Percentiles rank a stretch among this genome's conserved stretches.
Evolutionary conservation across 2,888 invertebrate genomes (phyloP).

Genomic region (Melanophora roralis): DNA sequence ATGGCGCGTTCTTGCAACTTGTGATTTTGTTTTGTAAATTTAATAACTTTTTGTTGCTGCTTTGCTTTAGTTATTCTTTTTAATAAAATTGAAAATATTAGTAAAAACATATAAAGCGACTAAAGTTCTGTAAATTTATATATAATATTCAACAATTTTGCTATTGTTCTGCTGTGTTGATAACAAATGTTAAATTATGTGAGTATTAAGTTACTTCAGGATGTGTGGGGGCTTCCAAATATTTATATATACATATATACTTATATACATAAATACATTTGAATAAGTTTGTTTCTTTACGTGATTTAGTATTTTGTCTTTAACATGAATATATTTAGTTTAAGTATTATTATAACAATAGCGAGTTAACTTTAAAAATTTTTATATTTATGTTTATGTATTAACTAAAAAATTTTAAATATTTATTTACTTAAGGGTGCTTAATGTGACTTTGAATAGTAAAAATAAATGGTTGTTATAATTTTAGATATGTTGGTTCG

Average conservation of each 20-base stretch:
- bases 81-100: background rate
- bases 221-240: background rate
- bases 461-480: conserved; percentile 3
- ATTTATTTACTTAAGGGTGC: background rate
- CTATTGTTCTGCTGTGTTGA: background rate
- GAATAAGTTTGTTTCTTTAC: too few species aligned
- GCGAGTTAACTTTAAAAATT: too few species aligned
- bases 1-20: conserved; percentile 51
- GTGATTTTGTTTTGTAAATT: background rate
- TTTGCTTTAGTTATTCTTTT: background rate
- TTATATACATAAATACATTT: background rate
- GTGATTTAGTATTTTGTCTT: too few species aligned
- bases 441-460: background rate
- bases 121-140: too few species aligned
- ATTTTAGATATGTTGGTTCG: background rate
- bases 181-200: conserved; percentile 13
- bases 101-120: too few species aligned
- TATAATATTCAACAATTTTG: background rate
- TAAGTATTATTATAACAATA: background rate
- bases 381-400: background rate
- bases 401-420: background rate
- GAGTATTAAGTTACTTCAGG: background rate
- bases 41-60: background rate
- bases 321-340: too few species aligned
- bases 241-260: conserved; percentile 15